Evolutionary conservation across 2,797 vertebrate species (phyloP).

Genomic region (Chaenodraco wilsoni): DNA sequence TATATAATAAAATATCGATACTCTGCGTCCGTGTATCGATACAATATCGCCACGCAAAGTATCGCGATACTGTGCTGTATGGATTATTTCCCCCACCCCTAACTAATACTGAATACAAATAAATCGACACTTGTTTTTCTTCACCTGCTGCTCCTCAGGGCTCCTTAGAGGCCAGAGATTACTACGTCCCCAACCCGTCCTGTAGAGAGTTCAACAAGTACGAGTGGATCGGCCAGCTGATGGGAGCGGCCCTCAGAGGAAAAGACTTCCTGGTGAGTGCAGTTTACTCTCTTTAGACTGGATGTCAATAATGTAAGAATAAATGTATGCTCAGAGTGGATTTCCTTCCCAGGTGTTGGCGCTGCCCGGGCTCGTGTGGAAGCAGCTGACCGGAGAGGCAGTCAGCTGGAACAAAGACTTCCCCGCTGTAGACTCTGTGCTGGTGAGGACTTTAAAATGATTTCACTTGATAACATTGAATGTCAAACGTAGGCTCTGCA

Average conservation of each 20-base stretch:
- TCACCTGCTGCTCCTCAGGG: conserved; percentile 79
- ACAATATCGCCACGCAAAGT: too few relatives aligned
- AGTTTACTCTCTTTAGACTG: neutral
- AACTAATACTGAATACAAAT: too few relatives aligned
- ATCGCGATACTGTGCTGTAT: too few relatives aligned
- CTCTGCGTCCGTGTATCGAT: too few relatives aligned
- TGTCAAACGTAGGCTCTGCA: neutral
- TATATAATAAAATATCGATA: too few relatives aligned
- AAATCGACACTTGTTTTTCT: neutral
- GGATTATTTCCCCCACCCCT: too few relatives aligned
- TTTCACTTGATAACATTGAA: neutral
- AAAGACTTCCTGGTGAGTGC: conserved; percentile 95
- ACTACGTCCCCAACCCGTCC: conserved; percentile 97
- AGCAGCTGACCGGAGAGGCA: conserved; percentile 94
- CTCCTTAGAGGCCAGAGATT: conserved; percentile 93
- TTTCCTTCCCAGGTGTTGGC: conserved; percentile 88
- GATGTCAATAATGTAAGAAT: neutral
- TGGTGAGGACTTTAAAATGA: conserved; percentile 84
- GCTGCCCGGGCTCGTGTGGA: conserved; percentile 96
- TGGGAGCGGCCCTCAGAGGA: conserved; percentile 96
- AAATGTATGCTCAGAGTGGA: neutral
- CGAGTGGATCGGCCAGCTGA: conserved; percentile 97
- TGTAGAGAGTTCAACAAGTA: conserved; percentile 95
- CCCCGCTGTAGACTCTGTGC: conserved; percentile 93
- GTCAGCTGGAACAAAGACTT: conserved; percentile 97